Evolutionary conservation across 2,888 invertebrate species (phyloP).

Genomic region (Hirtodrosophila alboralis): DNA sequence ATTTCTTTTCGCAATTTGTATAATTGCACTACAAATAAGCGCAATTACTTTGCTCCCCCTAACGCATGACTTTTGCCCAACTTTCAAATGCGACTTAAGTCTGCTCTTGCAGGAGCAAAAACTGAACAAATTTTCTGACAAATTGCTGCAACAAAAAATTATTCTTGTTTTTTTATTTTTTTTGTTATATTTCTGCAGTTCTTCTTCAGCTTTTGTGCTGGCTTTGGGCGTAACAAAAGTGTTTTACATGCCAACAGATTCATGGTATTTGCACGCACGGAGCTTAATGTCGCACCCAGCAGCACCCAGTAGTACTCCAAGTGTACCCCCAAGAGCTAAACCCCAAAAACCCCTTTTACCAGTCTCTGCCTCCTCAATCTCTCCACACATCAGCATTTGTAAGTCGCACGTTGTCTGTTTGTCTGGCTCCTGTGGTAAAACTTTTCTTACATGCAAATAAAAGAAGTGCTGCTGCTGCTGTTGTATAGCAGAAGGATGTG

Average conservation of each 20-base stretch:
- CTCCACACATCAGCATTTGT: constrained; percentile 60
- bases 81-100: constrained; percentile 74
- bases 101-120: constrained; percentile 36
- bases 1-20: constrained; percentile 52
- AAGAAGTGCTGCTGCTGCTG: constrained; percentile 26
- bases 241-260: constrained; percentile 77
- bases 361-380: constrained; percentile 11
- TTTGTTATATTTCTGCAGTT: constrained; percentile 27
- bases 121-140: constrained; percentile 75
- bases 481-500: constrained; percentile 2
- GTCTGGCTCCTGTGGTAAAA: constrained; percentile 72
- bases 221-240: constrained; percentile 80
- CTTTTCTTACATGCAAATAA: constrained; percentile 75
- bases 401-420: constrained; percentile 75
- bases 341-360: constrained; percentile 7
- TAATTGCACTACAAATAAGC: constrained; percentile 75
- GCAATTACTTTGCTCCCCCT: constrained; percentile 51
- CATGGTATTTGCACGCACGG: constrained; percentile 80
- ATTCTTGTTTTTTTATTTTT: no score
- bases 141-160: constrained; percentile 69
- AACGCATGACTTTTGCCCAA: constrained; percentile 61
- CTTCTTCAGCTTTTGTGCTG: constrained; percentile 34
- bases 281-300: constrained; percentile 75
- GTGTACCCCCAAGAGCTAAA: neutral
- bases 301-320: no score